Percentiles rank a stretch among this genome's conserved stretches.
Conservation (phyloP, 2,113 vertebrate genomes). For the Brienomyrus brachyistius region DNA sequence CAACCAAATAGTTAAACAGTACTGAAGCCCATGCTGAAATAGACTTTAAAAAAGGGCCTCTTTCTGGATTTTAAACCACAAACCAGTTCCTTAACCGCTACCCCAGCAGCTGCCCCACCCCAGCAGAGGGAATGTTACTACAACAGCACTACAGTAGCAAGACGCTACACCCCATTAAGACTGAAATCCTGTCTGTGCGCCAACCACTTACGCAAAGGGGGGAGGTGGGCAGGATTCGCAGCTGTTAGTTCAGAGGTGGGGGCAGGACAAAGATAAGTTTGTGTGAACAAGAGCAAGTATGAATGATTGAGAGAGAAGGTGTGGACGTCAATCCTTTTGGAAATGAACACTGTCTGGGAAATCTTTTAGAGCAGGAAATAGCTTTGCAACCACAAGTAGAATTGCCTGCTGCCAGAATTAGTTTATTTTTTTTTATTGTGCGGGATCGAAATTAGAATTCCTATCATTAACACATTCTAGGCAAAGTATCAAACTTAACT, state of each 20-base stretch:
- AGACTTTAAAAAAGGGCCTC: neutral
- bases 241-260: constrained; percentile 43
- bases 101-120: neutral
- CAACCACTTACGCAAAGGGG: neutral
- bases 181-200: neutral
- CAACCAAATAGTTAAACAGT: neutral
- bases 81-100: neutral
- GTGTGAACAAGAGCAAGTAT: constrained; percentile 37
- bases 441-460: neutral
- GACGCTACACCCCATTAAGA: neutral
- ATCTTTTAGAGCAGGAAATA: neutral
- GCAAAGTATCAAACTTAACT: neutral
- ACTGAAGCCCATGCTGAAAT: neutral
- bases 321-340: constrained; percentile 1
- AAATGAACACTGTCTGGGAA: neutral
- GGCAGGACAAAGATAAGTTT: constrained; percentile 51
- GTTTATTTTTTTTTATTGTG: constrained; percentile 29
- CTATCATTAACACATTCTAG: neutral
- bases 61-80: neutral
- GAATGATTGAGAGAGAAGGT: constrained; percentile 19
- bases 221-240: constrained; percentile 41
- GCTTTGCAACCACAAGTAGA: neutral
- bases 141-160: neutral
- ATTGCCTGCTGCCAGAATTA: constrained; percentile 26
- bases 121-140: neutral